Base-by-base conservation (phyloP, 1,140 invertebrate species). In the Steinernema feltiae region DNA sequence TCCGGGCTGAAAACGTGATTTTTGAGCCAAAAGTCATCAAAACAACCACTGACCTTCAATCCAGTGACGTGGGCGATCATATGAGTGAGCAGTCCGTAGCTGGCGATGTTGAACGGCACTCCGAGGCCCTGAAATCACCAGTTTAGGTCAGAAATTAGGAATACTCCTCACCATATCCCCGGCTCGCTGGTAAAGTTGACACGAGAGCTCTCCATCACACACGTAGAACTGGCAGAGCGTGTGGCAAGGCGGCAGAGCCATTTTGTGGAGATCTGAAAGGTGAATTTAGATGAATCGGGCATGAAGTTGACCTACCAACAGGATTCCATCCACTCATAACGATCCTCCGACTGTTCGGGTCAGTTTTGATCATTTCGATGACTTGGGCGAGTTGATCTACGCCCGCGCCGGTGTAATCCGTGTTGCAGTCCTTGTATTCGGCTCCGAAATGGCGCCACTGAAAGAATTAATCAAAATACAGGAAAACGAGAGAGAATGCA, bases 81-180 rank as follows among this genome's bases (percentile, higher is more conserved):
- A 81, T 92, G 92, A 15, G 94, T 97, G 0, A 99, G 88, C 2
- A 99, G 85, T 0, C 95, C 91, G 89, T 99, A 99, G 77, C 94
- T 97, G 21, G 97, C 96, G 83, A 99, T 97, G 87, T 99, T 99
- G 85, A 99, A 99, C 24, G 97, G 97, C 0, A 99, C 95, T 27
- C 97, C 97, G 1, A 99, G 88, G 35, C 35, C 18, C 35, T 41
- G 35, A 41, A 41, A 41, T 41, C n/a, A n/a, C n/a, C n/a, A n/a
- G 35, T 18, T 41, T 41, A 7, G 35, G 35, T 41, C 7, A 41
- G 7, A 7, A 41, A 7, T 41, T 41, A 7, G 35, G 7, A 7
- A 41, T 41, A 41, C 7, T 7, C 7, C 35, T 7, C 2, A 95
- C 89, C 91, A 99, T 94, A 88, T 99, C 97, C 21, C 94, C 96